phyloP scores from a whole-genome alignment of 2,888 invertebrate species.

The Gortyna flavago region DNA sequence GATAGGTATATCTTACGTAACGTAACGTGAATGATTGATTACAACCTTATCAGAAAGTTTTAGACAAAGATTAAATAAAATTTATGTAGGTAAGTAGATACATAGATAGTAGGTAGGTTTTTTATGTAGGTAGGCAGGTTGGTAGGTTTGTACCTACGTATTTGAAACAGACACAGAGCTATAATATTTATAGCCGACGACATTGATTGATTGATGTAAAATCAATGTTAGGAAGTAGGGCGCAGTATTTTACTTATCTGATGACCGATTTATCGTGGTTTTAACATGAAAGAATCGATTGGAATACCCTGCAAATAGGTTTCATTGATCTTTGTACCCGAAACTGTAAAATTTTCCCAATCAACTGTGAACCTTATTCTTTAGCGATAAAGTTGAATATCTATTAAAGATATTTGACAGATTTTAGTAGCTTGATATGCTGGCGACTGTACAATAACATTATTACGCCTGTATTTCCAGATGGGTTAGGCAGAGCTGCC shows the following conservation, averaged over 20 bases:
- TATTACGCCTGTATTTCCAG: too few relatives aligned
- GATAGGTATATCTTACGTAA: neutral
- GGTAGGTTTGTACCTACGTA: constrained; percentile 4
- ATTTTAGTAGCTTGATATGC: neutral
- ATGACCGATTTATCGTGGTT: constrained; percentile 27
- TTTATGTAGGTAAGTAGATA: neutral
- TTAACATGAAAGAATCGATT: constrained; percentile 18
- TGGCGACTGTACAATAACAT: neutral
- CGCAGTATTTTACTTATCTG: constrained; percentile 25
- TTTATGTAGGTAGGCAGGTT: too few relatives aligned
- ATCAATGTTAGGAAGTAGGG: constrained; percentile 54
- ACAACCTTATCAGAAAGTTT: constrained; percentile 64
- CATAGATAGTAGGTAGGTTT: neutral
- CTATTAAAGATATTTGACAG: too few relatives aligned
- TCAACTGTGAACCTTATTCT: too few relatives aligned
- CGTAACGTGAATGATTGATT: constrained; percentile 70
- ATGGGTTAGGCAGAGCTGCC: too few relatives aligned
- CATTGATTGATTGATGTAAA: constrained; percentile 65
- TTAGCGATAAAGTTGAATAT: too few relatives aligned
- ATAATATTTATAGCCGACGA: constrained; percentile 46
- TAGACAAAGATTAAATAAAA: constrained; percentile 68
- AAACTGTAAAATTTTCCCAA: too few relatives aligned
- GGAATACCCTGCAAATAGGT: neutral
- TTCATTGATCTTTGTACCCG: neutral
- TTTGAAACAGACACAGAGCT: constrained; percentile 22